Base-by-base conservation (phyloP, 2,797 vertebrate species). In the Microtus obscurus region DNA sequence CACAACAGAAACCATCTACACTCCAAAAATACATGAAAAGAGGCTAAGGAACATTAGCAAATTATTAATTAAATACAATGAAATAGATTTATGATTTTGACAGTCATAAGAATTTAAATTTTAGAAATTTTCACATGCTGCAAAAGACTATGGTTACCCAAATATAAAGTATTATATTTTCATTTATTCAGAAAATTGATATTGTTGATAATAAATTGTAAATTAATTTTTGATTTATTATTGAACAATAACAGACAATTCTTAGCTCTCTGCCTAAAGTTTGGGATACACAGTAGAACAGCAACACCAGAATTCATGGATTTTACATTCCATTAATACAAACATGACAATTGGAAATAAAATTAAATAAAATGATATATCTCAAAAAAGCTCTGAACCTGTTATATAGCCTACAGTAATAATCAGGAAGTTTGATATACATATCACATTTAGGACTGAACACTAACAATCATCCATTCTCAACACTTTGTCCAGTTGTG, bases 51-150 rank as follows among this genome's bases (percentile, higher is more conserved):
- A 45, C 2, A 78, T 43, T 74, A 76, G 12, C 3, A 80, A 89
- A 92, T 73, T 61, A 17, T 85, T 83, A 90, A 67, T 85, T 74
- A 65, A 79, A 93, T 80, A 69, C 6, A 61, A 74, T 37, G 61
- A 45, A 2, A 14, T 45, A 74, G 29, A 29, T 13, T 69, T 51
- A 69, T 48, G 31, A 34, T n/a, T 67, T 85, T 51, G 17, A 25
- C 14, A 51, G 3, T 85, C 14, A 43, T 31, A n/a, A 21, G 23
- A 48, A 67, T 67, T 67, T 48, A 48, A 65, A 67, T 78, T 27
- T 21, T 78, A 34, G 17, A 67, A 34, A 48, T 67, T 48, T 34
- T 25, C 31, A 19, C 19, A 43, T 82, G 17, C 7, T 74, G 6
- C 16, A 43, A 51, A n/a, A 65, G 27, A 45, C 80, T 31, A 27